These are phyloP conservation scores for Hipparchia semele DNA, from an alignment of 2,888 invertebrate genomes.

Conservation along the genomic window DNA sequence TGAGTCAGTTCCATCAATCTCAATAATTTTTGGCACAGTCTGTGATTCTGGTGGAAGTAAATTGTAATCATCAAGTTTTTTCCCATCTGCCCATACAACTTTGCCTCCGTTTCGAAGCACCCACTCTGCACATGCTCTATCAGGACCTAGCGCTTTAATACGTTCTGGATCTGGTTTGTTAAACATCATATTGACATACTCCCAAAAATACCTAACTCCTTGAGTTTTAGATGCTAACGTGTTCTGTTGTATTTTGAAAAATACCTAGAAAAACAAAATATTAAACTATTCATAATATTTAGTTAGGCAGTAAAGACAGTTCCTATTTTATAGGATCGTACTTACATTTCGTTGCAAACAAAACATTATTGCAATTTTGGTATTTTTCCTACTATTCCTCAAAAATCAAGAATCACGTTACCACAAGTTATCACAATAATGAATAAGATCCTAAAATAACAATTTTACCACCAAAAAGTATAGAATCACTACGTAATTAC, in stretches of 20 bases:
- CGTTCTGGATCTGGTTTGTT: conserved; percentile 87
- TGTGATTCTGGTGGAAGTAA: conserved; percentile 83
- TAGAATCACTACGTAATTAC: too few species aligned
- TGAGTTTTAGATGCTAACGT: conserved; percentile 16
- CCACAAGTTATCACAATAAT: too few species aligned
- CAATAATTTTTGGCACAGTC: conserved; percentile 77
- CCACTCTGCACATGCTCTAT: conserved; percentile 98
- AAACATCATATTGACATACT: conserved; percentile 85
- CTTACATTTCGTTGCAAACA: conserved; percentile 20
- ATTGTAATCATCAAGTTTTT: conserved; percentile 88
- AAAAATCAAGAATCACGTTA: too few species aligned
- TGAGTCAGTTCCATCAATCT: conserved; percentile 91
- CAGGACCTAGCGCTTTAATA: conserved; percentile 90
- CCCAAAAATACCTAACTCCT: conserved; percentile 67
- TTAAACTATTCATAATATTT: neutral
- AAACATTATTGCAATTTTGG: neutral
- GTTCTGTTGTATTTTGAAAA: conserved; percentile 17
- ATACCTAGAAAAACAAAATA: conserved; percentile 27
- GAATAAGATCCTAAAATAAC: too few species aligned
- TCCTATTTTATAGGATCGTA: neutral
- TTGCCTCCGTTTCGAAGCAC: conserved; percentile 94
- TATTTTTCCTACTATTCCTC: too few species aligned
- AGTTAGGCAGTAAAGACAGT: too few species aligned
- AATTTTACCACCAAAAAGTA: too few species aligned
- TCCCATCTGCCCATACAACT: conserved; percentile 87